These are phyloP conservation scores for Columba livia DNA, from an alignment of 2,113 vertebrate genomes.

Conservation along the genomic window DNA sequence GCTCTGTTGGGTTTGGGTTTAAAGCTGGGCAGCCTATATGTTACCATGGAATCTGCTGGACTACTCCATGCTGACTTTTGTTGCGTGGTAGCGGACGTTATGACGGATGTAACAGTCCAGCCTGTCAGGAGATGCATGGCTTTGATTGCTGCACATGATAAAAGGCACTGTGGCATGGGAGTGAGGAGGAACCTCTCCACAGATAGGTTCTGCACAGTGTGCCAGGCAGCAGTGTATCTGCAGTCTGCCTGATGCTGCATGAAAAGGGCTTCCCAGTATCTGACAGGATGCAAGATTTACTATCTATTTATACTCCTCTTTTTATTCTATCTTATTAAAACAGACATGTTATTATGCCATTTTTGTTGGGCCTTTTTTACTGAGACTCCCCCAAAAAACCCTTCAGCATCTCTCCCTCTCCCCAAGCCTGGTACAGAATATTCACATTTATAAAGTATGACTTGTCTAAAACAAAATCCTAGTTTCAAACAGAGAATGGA, in stretches of 20 bases:
- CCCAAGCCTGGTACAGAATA: background rate
- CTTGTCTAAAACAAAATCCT: background rate
- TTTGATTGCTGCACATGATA: background rate
- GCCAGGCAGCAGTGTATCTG: background rate
- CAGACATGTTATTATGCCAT: background rate
- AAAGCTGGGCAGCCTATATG: background rate
- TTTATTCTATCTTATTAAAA: background rate
- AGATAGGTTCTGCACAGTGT: background rate
- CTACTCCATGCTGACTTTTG: background rate
- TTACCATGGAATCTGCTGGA: background rate
- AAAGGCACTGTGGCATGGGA: background rate
- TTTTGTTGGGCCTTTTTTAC: background rate
- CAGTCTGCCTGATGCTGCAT: background rate
- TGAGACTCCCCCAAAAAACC: background rate
- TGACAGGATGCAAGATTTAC: background rate
- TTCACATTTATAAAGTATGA: background rate
- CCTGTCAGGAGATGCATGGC: background rate
- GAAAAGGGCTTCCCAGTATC: background rate
- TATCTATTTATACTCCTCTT: background rate
- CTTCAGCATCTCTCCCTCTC: background rate
- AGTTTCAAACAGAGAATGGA: background rate
- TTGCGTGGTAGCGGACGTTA: background rate
- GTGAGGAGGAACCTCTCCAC: background rate
- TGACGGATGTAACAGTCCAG: background rate
- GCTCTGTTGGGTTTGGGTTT: background rate